A percentile compares a stretch with the other conserved stretches of the same genome.
Evolutionary conservation across 2,888 invertebrate species (phyloP).

Genomic region (Xylophagus ater): DNA sequence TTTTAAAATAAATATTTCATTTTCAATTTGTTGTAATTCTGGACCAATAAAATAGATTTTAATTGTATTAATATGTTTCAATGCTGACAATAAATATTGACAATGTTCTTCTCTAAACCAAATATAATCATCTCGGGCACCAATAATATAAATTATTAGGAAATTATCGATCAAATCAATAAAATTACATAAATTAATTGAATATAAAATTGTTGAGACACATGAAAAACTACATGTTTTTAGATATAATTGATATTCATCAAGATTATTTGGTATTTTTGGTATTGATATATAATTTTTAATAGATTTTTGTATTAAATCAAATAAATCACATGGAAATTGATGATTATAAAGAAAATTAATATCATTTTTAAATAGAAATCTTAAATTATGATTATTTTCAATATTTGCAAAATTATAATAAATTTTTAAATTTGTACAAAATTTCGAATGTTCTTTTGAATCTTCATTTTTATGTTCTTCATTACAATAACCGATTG

Average conservation of each 20-base stretch:
- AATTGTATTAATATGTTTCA: slow-evolving; percentile 21
- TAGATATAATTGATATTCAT: slow-evolving; percentile 24
- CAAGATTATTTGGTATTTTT: slow-evolving; percentile 18
- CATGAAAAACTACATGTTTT: slow-evolving; percentile 27
- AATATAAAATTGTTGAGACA: slow-evolving; percentile 25
- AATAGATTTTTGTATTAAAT: slow-evolving; percentile 20
- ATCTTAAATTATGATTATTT: background rate
- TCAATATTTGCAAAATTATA: slow-evolving; percentile 25
- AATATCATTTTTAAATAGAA: slow-evolving; percentile 1
- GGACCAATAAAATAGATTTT: slow-evolving; percentile 27
- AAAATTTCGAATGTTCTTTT: slow-evolving; percentile 21
- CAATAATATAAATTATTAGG: slow-evolving; percentile 24
- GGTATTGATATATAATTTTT: slow-evolving; percentile 13
- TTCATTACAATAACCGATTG: slow-evolving; percentile 25
- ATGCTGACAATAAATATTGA: slow-evolving; percentile 26
- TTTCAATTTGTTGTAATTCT: slow-evolving; percentile 9
- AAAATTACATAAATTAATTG: slow-evolving; percentile 18
- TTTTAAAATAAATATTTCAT: background rate
- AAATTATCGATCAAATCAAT: slow-evolving; percentile 4
- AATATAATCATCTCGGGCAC: slow-evolving; percentile 22
- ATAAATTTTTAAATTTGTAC: slow-evolving; percentile 23
- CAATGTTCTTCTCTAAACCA: slow-evolving; percentile 26
- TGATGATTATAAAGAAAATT: slow-evolving; percentile 1
- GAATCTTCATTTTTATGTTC: slow-evolving; percentile 22
- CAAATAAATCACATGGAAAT: slow-evolving; percentile 19